A percentile compares a stretch with the other conserved stretches of the same genome.
Evolutionary conservation across 2,888 invertebrate species (phyloP).

Genomic region (Aquatica leii): DNA sequence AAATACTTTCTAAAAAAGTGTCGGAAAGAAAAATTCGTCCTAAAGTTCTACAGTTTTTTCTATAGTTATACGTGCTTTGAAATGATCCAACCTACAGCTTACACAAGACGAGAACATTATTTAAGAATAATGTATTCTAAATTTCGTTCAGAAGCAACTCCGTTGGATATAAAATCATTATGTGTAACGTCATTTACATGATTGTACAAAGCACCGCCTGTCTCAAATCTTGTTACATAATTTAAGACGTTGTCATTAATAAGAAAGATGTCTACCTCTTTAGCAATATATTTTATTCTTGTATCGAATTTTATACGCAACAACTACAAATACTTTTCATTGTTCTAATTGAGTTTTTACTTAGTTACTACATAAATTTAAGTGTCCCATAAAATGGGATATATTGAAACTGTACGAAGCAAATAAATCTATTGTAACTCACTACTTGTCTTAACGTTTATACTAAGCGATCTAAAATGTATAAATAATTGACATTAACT

Average conservation of each 20-base stretch:
- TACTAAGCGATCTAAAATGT: no score
- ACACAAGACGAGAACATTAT: slow-evolving; percentile 9
- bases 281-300: slow-evolving; percentile 21
- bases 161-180: slow-evolving; percentile 29
- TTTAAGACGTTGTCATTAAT: slow-evolving; percentile 25
- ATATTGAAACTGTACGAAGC: no score
- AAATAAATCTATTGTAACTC: no score
- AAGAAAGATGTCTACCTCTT: slow-evolving; percentile 3
- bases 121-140: slow-evolving; percentile 27
- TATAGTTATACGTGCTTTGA: slow-evolving; percentile 35
- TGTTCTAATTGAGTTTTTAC: no score
- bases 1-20: slow-evolving; percentile 45
- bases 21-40: slow-evolving; percentile 47
- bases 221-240: slow-evolving; percentile 28
- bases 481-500: no score
- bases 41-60: slow-evolving; percentile 29
- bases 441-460: no score
- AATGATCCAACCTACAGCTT: slow-evolving; percentile 27
- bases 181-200: slow-evolving; percentile 32
- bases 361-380: no score
- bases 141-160: slow-evolving; percentile 25
- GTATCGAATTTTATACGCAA: background rate
- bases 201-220: slow-evolving; percentile 33
- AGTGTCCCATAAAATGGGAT: no score
- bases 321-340: no score